A percentile compares a stretch with the other conserved stretches of the same genome.
Evolutionary conservation across 2,113 vertebrate genomes (phyloP).

Genomic region (Nothobranchius furzeri): DNA sequence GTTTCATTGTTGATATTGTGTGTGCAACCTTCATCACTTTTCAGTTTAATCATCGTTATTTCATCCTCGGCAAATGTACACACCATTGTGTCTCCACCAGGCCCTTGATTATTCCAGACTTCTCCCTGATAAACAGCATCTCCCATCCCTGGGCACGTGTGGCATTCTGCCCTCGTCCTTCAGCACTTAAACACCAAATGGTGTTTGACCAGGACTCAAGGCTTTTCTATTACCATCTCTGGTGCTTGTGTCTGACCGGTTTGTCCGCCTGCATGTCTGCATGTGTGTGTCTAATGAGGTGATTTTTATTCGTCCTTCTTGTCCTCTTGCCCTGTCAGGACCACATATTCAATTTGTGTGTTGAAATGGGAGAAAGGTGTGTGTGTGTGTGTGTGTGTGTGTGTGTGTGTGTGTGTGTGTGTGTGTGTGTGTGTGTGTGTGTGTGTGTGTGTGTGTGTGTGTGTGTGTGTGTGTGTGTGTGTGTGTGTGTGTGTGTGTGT

Average conservation of each 20-base stretch:
- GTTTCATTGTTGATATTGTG: slow-evolving; percentile 24
- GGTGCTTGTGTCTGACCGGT: slow-evolving; percentile 38
- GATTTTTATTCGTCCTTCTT: slow-evolving; percentile 66
- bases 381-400: slow-evolving; percentile 21
- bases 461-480: slow-evolving; percentile 36
- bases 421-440: background rate
- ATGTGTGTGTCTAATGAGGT: slow-evolving; percentile 58
- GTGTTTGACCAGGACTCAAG: slow-evolving; percentile 50
- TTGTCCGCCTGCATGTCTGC: slow-evolving; percentile 5
- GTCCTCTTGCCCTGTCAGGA: slow-evolving; percentile 64
- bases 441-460: background rate
- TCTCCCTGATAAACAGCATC: slow-evolving; percentile 10
- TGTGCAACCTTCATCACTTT: slow-evolving; percentile 49
- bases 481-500: slow-evolving; percentile 10
- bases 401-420: slow-evolving; percentile 25
- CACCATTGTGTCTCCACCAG: background rate
- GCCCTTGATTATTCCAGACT: slow-evolving; percentile 11
- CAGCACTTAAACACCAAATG: slow-evolving; percentile 51
- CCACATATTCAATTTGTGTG: slow-evolving; percentile 69
- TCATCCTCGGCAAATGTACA: slow-evolving; percentile 7
- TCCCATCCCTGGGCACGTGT: slow-evolving; percentile 23
- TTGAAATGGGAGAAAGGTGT: slow-evolving; percentile 25
- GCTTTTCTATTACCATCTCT: slow-evolving; percentile 29
- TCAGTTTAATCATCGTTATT: slow-evolving; percentile 37
- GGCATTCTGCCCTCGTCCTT: slow-evolving; percentile 27